Evolutionary conservation across 2,888 invertebrate species (phyloP).

Genomic region (Synanthedon andrenaeformis): DNA sequence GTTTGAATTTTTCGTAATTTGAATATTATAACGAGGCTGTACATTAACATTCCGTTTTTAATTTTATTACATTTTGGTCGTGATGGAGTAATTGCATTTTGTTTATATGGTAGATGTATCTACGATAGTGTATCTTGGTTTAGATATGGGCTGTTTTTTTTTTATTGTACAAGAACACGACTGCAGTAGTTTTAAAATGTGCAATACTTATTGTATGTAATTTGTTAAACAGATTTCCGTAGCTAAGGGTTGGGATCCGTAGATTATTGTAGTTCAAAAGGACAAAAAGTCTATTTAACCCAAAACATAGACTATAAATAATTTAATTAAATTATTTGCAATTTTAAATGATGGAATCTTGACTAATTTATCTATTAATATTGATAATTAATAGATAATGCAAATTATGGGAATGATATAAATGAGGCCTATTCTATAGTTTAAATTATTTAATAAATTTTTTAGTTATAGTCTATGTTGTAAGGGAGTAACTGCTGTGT

Average conservation of each 20-base stretch:
- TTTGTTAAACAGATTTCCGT: slow-evolving; percentile 19
- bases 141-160: slow-evolving; percentile 57
- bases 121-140: slow-evolving; percentile 37
- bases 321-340: too few relatives aligned
- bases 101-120: slow-evolving; percentile 38
- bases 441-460: background rate
- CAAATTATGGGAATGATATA: too few relatives aligned
- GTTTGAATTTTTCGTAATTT: slow-evolving; percentile 6
- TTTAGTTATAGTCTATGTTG: background rate
- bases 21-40: slow-evolving; percentile 24
- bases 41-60: slow-evolving; percentile 49
- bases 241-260: slow-evolving; percentile 25
- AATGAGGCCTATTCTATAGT: background rate
- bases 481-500: slow-evolving; percentile 24
- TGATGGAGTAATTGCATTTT: slow-evolving; percentile 32
- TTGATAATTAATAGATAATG: too few relatives aligned
- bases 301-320: slow-evolving; percentile 4
- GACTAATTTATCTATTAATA: too few relatives aligned
- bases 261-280: background rate
- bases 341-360: too few relatives aligned
- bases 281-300: background rate
- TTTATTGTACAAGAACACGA: slow-evolving; percentile 17
- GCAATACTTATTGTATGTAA: slow-evolving; percentile 20
- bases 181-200: slow-evolving; percentile 33
- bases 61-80: slow-evolving; percentile 21